Evolutionary conservation across 1,140 invertebrate species (phyloP).

Genomic region (Batillaria attramentaria): DNA sequence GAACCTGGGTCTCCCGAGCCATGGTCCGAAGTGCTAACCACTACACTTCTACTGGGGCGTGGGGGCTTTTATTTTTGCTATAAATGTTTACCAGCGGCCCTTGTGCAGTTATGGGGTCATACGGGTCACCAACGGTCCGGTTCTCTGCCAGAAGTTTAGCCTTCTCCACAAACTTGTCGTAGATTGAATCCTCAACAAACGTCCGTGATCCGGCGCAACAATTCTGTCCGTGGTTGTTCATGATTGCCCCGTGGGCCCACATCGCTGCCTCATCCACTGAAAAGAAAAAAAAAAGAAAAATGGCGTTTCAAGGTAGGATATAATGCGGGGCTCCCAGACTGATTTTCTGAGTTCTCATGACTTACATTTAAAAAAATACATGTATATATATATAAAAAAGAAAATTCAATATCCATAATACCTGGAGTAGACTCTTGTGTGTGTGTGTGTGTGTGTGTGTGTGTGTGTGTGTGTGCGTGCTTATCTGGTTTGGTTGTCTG

Average conservation of each 20-base stretch:
- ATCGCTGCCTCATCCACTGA: conserved; percentile 85
- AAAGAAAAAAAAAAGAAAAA: conserved; percentile 42
- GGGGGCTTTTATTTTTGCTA: no score
- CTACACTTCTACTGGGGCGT: no score
- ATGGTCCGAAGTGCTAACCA: no score
- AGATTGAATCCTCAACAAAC: conserved; percentile 65
- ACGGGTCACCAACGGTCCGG: conserved; percentile 85
- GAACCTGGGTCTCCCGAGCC: no score
- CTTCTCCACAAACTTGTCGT: conserved; percentile 66
- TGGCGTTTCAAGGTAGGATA: no score
- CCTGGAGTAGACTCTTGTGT: no score
- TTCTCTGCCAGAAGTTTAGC: conserved; percentile 78
- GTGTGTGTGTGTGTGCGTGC: no score
- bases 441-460: no score
- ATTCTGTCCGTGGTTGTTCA: conserved; percentile 80
- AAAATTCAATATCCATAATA: background rate
- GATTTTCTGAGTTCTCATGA: no score
- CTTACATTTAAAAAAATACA: no score
- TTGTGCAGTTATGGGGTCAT: conserved; percentile 78
- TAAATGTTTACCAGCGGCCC: conserved; percentile 90
- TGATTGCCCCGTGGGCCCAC: conserved; percentile 83
- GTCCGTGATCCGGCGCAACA: conserved; percentile 65
- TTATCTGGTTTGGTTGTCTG: no score
- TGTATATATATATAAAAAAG: background rate
- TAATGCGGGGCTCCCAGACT: no score